Evolutionary conservation across 2,113 vertebrate genomes (phyloP).

Genomic region (Gadus chalcogrammus): DNA sequence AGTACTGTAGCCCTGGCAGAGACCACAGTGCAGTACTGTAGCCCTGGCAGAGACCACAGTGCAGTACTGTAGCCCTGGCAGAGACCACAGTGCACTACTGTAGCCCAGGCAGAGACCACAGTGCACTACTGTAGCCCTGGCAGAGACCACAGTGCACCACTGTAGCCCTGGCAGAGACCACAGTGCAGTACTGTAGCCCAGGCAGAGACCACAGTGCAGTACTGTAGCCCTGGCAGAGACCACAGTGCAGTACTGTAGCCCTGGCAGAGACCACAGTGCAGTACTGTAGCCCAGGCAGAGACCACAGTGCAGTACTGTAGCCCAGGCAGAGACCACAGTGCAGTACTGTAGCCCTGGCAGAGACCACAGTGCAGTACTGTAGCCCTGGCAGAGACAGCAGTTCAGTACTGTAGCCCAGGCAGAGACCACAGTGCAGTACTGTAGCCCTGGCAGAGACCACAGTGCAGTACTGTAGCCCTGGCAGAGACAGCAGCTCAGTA

Average conservation of each 20-base stretch:
- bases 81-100: neutral
- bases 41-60: neutral
- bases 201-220: too few relatives aligned
- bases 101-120: neutral
- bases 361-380: neutral
- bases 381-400: too few relatives aligned
- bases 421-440: neutral
- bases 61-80: too few relatives aligned
- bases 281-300: neutral
- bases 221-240: neutral
- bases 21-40: neutral
- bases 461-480: neutral
- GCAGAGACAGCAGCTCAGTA: constrained; percentile 19
- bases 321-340: too few relatives aligned
- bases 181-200: too few relatives aligned
- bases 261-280: too few relatives aligned
- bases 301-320: neutral
- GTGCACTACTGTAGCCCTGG: too few relatives aligned
- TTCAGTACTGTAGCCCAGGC: neutral
- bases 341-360: neutral
- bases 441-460: neutral
- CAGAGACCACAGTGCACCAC: too few relatives aligned
- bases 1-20: constrained; percentile 20
- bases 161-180: neutral
- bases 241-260: too few relatives aligned